A percentile compares a stretch with the other conserved stretches of the same genome.
phyloP scores from a whole-genome alignment of 2,888 invertebrate species.

The Netelia fuscicornis region DNA sequence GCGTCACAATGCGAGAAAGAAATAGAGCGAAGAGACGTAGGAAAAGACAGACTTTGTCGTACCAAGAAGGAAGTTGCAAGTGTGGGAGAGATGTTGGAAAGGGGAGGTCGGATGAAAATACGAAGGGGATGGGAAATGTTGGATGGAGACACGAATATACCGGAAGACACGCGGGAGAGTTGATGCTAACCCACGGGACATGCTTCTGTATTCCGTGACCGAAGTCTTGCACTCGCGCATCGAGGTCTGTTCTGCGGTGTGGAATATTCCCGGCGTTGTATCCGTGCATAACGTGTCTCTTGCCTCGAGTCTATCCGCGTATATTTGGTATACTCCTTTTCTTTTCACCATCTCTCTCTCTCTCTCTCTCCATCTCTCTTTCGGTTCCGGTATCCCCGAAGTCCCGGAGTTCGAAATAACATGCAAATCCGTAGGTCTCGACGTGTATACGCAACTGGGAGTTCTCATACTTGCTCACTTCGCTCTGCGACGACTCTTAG shows the following conservation, averaged over 20 bases:
- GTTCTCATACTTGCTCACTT: constrained; percentile 36
- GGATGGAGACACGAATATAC: constrained; percentile 51
- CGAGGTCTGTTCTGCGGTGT: constrained; percentile 31
- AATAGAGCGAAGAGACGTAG: constrained; percentile 18
- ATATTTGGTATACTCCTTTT: neutral
- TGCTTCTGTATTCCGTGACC: constrained; percentile 76
- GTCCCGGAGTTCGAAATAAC: constrained; percentile 81
- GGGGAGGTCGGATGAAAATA: neutral
- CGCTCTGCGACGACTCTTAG: neutral
- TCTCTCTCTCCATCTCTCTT: no score
- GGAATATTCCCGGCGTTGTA: constrained; percentile 20
- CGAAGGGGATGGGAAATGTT: constrained; percentile 30
- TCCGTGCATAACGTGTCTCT: constrained; percentile 3
- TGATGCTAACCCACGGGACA: constrained; percentile 65
- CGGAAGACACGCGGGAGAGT: constrained; percentile 75
- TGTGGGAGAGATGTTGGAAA: constrained; percentile 15
- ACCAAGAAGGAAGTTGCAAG: constrained; percentile 10
- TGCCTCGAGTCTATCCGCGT: no score
- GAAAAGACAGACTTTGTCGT: constrained; percentile 17
- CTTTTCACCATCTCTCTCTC: no score
- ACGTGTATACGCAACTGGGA: constrained; percentile 42
- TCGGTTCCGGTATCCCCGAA: constrained; percentile 70
- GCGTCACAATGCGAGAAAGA: neutral
- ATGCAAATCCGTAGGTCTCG: constrained; percentile 78
- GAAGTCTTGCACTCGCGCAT: constrained; percentile 46